Conservation (phyloP, 2,888 invertebrate genomes). For the Oeneis ivallda region DNA sequence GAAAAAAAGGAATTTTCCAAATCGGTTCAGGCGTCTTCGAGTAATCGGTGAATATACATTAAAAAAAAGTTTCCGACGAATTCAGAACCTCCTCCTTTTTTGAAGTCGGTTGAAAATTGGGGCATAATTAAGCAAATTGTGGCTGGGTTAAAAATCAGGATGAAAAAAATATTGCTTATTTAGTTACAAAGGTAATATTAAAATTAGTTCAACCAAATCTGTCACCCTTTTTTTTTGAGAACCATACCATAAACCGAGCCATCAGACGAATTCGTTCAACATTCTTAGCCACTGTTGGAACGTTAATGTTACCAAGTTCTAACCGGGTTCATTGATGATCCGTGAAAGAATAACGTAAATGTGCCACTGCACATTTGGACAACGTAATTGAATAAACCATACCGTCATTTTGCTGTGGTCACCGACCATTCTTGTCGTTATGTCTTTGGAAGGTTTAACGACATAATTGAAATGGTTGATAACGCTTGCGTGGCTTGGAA, state of each 20-base stretch:
- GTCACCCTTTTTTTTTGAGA: not conserved
- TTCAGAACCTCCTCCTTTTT: too few relatives aligned
- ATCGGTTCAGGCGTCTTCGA: too few relatives aligned
- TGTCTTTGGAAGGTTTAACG: conserved; percentile 17
- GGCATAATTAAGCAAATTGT: too few relatives aligned
- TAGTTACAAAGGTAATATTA: not conserved
- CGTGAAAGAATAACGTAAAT: conserved; percentile 30
- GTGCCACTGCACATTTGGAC: conserved; percentile 18
- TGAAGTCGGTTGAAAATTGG: too few relatives aligned
- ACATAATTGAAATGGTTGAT: not conserved
- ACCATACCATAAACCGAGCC: conserved; percentile 6
- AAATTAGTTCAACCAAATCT: not conserved
- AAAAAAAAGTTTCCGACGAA: too few relatives aligned
- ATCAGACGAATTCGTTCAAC: conserved; percentile 17
- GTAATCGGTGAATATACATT: too few relatives aligned
- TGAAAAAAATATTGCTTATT: too few relatives aligned
- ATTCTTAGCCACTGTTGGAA: conserved; percentile 13
- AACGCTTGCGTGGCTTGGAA: not conserved
- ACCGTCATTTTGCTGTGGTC: conserved; percentile 59
- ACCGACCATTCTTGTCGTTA: conserved; percentile 34
- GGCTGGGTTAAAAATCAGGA: too few relatives aligned
- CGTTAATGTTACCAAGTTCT: conserved; percentile 9
- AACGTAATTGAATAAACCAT: conserved; percentile 65
- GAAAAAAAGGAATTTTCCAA: too few relatives aligned
- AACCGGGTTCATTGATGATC: conserved; percentile 29